Percentiles rank a stretch among this genome's conserved stretches.
Conservation (phyloP, 1,140 invertebrate genomes). For the Cheumatopsyche charites region DNA sequence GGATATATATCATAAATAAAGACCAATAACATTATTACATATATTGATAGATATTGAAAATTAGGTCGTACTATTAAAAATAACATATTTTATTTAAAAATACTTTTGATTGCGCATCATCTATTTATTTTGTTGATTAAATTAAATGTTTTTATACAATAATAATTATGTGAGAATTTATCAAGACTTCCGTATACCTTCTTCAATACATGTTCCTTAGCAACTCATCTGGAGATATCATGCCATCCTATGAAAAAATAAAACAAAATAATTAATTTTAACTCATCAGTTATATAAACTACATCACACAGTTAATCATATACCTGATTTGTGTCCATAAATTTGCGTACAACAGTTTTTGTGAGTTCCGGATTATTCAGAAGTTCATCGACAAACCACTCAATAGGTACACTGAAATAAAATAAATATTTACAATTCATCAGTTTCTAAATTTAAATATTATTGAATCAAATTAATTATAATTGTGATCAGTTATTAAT, state of each 20-base stretch:
- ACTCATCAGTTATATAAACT: no score
- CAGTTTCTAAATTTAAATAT: not conserved
- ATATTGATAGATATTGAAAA: no score
- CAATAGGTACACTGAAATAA: slow-evolving; percentile 59
- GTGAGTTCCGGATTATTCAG: slow-evolving; percentile 64
- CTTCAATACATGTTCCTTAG: slow-evolving; percentile 42
- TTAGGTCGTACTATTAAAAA: slow-evolving; percentile 14
- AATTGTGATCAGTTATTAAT: not conserved
- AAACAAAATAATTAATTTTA: not conserved
- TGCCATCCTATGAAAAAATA: slow-evolving; percentile 43
- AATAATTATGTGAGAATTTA: slow-evolving; percentile 6
- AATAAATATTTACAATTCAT: not conserved
- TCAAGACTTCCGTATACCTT: slow-evolving; percentile 19
- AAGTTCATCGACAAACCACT: slow-evolving; percentile 65
- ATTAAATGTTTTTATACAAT: slow-evolving; percentile 12
- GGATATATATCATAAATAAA: not conserved
- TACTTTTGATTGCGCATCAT: slow-evolving; percentile 21
- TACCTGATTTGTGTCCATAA: slow-evolving; percentile 65
- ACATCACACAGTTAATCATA: not conserved
- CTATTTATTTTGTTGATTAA: slow-evolving; percentile 15
- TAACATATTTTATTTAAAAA: slow-evolving; percentile 32
- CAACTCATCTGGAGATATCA: slow-evolving; percentile 43
- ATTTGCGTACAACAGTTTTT: slow-evolving; percentile 62
- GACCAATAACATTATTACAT: not conserved
- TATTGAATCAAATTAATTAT: not conserved